These are phyloP conservation scores for Mesitornis unicolor DNA, from an alignment of 2,113 vertebrate species.

Conservation along the genomic window DNA sequence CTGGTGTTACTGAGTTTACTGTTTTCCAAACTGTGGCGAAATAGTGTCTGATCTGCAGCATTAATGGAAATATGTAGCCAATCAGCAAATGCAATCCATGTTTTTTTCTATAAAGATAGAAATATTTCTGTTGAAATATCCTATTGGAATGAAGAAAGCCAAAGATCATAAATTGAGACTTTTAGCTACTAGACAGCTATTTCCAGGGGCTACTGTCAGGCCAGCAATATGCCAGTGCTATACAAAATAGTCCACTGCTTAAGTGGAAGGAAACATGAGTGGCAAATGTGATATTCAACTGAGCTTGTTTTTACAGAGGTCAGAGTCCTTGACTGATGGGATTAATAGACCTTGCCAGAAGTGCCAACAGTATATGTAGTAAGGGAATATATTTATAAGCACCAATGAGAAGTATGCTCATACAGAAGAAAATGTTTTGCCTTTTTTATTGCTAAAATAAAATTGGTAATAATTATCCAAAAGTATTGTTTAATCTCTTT, in stretches of 20 bases:
- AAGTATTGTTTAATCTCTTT: background rate
- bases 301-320: background rate
- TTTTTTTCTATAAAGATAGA: background rate
- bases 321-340: background rate
- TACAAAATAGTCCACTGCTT: background rate
- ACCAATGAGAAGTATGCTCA: background rate
- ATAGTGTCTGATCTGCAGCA: background rate
- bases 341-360: background rate
- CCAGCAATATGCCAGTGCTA: background rate
- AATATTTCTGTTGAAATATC: background rate
- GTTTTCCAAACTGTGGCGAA: background rate
- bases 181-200: background rate
- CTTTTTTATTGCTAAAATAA: background rate
- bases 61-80: background rate
- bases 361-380: background rate
- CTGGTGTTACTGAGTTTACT: background rate
- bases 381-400: background rate
- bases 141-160: background rate
- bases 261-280: background rate
- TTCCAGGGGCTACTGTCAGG: background rate
- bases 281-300: background rate
- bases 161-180: background rate
- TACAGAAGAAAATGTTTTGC: background rate
- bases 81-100: background rate
- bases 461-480: background rate